Evolutionary conservation across 92 coral and sea anemone species (phyloP).

Genomic region (Muricea muricata): DNA sequence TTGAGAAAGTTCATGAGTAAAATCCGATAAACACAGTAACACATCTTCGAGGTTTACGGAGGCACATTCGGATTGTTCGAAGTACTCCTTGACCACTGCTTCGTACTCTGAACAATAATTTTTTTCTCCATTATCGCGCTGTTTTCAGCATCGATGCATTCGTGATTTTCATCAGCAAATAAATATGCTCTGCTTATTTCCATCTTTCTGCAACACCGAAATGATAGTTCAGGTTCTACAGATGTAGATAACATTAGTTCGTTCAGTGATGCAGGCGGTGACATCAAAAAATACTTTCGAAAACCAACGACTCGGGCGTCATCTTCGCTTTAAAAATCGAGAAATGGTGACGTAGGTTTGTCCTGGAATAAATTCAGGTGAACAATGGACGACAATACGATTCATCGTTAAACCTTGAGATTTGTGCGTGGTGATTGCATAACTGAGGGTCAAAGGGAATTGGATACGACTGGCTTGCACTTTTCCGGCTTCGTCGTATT

Average conservation of each 20-base stretch:
- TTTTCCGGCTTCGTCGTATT: too few relatives aligned
- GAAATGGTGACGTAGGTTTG: too few relatives aligned
- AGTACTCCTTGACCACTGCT: not conserved
- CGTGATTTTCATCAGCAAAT: not conserved
- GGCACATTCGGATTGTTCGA: not conserved
- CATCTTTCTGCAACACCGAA: not conserved
- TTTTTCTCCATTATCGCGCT: not conserved
- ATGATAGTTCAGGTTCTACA: not conserved
- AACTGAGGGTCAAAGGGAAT: not conserved
- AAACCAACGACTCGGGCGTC: too few relatives aligned
- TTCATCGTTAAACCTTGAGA: slow-evolving; percentile 3
- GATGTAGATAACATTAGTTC: not conserved
- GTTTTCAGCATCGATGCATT: not conserved
- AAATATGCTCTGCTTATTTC: not conserved
- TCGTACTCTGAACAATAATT: not conserved
- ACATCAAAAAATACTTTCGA: not conserved
- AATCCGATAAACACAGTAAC: not conserved
- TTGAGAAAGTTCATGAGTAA: not conserved
- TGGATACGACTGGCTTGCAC: too few relatives aligned
- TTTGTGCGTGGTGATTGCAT: slow-evolving; percentile 7
- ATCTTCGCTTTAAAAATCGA: too few relatives aligned
- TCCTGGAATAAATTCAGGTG: too few relatives aligned
- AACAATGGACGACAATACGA: not conserved
- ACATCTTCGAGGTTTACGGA: not conserved
- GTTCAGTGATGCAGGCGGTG: not conserved